These are phyloP conservation scores for Saccostrea glomerata DNA, from an alignment of 1,140 invertebrate species.

Conservation along the genomic window DNA sequence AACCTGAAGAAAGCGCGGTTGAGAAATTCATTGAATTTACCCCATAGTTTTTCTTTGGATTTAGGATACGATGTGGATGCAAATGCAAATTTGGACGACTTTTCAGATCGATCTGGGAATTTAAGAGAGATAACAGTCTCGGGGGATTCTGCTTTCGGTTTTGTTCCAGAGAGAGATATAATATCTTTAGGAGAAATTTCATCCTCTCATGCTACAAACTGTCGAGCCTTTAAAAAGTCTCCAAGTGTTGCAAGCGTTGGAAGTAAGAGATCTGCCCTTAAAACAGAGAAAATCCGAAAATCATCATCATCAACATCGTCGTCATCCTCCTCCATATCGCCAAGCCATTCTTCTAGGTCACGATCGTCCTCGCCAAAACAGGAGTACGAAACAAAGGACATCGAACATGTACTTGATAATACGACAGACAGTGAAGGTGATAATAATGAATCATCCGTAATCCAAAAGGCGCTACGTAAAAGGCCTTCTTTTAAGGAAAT, in stretches of 20 bases:
- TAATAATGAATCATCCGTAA: not conserved
- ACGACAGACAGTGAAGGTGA: not conserved
- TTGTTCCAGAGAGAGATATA: conserved; percentile 34
- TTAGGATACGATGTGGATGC: conserved; percentile 17
- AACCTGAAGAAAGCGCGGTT: conserved; percentile 18
- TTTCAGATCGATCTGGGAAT: not conserved
- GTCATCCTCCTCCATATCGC: not conserved
- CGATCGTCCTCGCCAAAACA: not conserved
- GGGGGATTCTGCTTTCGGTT: not conserved
- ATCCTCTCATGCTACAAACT: not conserved
- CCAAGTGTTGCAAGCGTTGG: not conserved
- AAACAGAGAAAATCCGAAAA: not conserved
- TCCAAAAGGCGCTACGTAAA: not conserved
- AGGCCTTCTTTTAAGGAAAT: conserved; percentile 24
- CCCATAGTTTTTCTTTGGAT: conserved; percentile 27
- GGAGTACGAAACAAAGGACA: not conserved
- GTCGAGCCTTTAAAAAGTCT: not conserved
- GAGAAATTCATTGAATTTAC: conserved; percentile 36
- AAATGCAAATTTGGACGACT: not conserved
- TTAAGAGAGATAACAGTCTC: not conserved
- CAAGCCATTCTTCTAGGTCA: not conserved
- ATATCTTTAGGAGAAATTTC: not conserved
- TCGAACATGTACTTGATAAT: not conserved
- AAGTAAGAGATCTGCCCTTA: not conserved
- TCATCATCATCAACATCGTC: not conserved